Evolutionary conservation across 2,113 vertebrate species (phyloP), one percentile per base, ranked within the genome.

Genomic region (Andinoacara biseriatus): DNA sequence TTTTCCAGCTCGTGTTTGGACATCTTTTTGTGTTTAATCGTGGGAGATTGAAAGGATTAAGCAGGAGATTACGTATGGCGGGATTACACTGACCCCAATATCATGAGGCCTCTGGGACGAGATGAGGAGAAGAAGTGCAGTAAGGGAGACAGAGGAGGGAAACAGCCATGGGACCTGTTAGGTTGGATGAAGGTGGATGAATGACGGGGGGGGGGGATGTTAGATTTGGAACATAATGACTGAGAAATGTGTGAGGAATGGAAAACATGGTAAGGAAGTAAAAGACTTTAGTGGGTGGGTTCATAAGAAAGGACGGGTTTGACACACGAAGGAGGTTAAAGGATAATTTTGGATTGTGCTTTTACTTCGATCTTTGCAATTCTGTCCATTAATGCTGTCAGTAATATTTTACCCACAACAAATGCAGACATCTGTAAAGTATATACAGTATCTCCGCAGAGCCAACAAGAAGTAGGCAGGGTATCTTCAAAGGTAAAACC

Each of bases 1-100:
- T 87, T 88, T 90, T 76, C 82, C 38, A 61, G 76, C 83, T 91
- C 91, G 85, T 89, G 86, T 91, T 89, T 49, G 22, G 86, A 92
- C 91, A 90, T 91, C 82, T 95, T 94, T 94, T 93, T 91, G 81
- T 91, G 82, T 93, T 94, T 94, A 94, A 93, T 94, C 88, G 33
- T 87, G 80, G 61, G 90, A 88, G 92, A 93, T 91, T 92, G 90
- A 89, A 83, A 81, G 93, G 95, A 94, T 93, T 95, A 93, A 81
- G 5, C 18, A 54, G 88, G 80, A 89, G 91, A 94, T 95, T 95
- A 93, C 79, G 43, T 85, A 88, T 57, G 72, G 87, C 80, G 52
- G 85, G 93, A 93, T 94, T 94, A 94, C 89, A 80, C 91, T 91
- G 92, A 92, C 90, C 91, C 89, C 52, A 43, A 87, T 89, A 93